Percentiles rank a stretch among this genome's conserved stretches.
Conservation (phyloP, 2,113 vertebrate species). For the Hydrochoerus hydrochaeris region DNA sequence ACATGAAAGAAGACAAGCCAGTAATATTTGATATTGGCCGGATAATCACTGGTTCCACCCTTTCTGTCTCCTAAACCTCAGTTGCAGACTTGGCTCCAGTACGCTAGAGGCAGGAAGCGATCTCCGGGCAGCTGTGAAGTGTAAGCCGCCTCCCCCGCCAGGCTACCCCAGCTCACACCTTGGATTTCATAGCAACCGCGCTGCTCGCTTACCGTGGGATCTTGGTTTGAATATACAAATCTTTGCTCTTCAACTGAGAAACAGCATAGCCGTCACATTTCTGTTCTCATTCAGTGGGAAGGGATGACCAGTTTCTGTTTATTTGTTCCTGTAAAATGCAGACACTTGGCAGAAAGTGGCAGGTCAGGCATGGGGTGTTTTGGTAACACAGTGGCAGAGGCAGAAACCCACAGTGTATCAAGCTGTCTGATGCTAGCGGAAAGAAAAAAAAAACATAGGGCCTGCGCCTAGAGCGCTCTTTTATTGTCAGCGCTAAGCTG, state of each 20-base stretch:
- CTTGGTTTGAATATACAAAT: background rate
- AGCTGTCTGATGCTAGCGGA: conserved; percentile 32
- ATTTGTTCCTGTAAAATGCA: background rate
- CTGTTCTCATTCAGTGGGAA: background rate
- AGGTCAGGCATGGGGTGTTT: background rate
- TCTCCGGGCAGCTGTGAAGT: background rate
- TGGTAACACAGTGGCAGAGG: conserved; percentile 56
- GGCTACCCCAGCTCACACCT: background rate
- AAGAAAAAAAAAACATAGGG: background rate
- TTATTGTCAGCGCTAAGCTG: conserved; percentile 19
- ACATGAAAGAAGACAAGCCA: background rate
- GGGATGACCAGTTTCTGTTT: background rate
- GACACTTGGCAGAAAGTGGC: background rate
- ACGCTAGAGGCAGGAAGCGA: background rate
- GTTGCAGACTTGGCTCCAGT: background rate
- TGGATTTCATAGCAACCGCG: background rate
- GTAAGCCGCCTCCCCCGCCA: fast-evolving
- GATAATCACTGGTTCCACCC: background rate
- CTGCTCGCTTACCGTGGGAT: background rate
- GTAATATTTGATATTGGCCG: background rate
- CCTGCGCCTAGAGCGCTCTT: conserved; percentile 42
- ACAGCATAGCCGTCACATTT: fast-evolving
- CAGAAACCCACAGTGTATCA: conserved; percentile 61
- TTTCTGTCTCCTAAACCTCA: background rate
- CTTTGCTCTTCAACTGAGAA: background rate